phyloP scores from a whole-genome alignment of 2,797 vertebrate species.

The Tokudaia muenninki region DNA sequence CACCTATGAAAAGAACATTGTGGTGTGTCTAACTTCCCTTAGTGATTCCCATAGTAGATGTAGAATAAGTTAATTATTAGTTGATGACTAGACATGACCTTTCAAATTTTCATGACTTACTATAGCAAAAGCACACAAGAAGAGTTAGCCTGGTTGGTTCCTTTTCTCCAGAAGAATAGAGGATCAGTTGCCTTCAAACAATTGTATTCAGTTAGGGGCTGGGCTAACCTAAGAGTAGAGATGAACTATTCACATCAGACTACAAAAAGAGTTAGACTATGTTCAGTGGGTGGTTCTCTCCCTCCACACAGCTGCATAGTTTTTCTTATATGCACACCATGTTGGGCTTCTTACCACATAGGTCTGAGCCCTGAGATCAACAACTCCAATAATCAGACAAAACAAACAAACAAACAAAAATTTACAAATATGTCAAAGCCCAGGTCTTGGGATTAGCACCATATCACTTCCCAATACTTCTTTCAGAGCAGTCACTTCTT shows the following conservation, averaged over 20 bases:
- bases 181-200: background rate
- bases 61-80: background rate
- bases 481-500: background rate
- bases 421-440: background rate
- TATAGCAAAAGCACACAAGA: background rate
- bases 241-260: background rate
- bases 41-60: background rate
- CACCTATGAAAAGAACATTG: background rate
- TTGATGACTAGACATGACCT: background rate
- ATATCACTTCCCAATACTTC: background rate
- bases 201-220: background rate
- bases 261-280: background rate
- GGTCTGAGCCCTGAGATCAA: background rate
- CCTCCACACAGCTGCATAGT: fast-evolving
- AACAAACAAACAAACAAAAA: too few relatives aligned
- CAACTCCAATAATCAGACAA: background rate
- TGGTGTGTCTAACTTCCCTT: background rate
- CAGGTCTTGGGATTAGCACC: background rate
- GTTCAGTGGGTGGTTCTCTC: background rate
- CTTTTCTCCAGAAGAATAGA: background rate
- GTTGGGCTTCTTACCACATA: background rate
- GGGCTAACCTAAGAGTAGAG: fast-evolving
- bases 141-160: background rate
- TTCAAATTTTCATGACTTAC: background rate
- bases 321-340: background rate